These are phyloP conservation scores for Patagioenas fasciata DNA, from an alignment of 2,113 vertebrate genomes.

Conservation along the genomic window DNA sequence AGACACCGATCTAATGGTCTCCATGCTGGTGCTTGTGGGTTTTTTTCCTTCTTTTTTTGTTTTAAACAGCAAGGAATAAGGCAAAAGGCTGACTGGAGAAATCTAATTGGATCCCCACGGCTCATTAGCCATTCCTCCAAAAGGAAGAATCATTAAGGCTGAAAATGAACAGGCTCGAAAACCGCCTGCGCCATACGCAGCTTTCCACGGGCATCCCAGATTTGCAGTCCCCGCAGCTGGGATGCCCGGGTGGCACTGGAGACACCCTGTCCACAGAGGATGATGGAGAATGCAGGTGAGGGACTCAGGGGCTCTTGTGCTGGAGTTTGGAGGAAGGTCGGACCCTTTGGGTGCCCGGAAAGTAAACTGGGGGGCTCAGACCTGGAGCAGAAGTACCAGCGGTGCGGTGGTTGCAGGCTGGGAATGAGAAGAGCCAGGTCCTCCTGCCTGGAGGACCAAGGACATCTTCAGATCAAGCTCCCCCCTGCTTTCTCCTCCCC, in stretches of 20 bases:
- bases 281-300: fast-evolving
- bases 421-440: neutral
- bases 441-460: neutral
- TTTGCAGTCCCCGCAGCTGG: fast-evolving
- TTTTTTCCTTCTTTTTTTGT: neutral
- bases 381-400: neutral
- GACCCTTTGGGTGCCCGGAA: neutral
- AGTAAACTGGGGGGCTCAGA: neutral
- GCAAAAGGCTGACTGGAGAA: neutral
- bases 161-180: neutral
- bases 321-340: neutral
- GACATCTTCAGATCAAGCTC: neutral
- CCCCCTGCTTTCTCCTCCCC: neutral
- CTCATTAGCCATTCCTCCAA: neutral
- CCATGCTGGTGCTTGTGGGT: fast-evolving
- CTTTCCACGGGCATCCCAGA: neutral
- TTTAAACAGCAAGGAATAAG: neutral
- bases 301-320: fast-evolving
- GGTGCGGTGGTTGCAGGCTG: neutral
- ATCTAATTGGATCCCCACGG: neutral
- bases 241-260: neutral
- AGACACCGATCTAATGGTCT: constrained; percentile 39
- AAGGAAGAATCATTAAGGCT: neutral
- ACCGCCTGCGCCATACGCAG: fast-evolving
- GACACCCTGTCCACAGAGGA: neutral